Evolutionary conservation across 2,113 vertebrate species (phyloP).

Genomic region (Pantherophis guttatus): DNA sequence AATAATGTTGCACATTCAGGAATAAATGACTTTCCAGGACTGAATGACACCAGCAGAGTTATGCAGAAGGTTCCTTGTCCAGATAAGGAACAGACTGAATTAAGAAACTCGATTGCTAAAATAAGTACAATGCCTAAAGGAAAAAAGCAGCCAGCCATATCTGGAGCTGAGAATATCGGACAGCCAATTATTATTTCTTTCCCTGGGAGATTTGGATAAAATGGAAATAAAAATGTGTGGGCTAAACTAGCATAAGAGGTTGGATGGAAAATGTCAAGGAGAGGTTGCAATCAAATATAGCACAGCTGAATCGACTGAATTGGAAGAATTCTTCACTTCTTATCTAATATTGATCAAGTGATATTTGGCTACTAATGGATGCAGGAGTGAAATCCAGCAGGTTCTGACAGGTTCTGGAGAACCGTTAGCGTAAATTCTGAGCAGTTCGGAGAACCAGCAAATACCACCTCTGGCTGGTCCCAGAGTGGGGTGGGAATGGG

Average conservation of each 20-base stretch:
- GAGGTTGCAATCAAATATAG: background rate
- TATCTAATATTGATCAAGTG: conserved; percentile 8
- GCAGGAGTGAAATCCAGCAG: too few species aligned
- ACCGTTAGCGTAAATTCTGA: too few species aligned
- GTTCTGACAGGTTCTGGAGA: too few species aligned
- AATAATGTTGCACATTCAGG: background rate
- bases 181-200: background rate
- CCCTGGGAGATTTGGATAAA: background rate
- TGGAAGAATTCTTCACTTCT: background rate
- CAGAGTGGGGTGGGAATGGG: too few species aligned
- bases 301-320: background rate
- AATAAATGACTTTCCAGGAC: background rate
- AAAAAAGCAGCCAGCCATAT: background rate
- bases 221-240: background rate
- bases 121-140: background rate
- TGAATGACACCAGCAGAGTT: background rate
- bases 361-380: background rate
- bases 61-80: background rate
- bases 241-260: background rate
- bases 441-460: too few species aligned
- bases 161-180: background rate
- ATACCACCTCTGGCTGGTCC: too few species aligned
- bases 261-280: background rate
- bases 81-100: background rate
- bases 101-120: background rate